phyloP scores from a whole-genome alignment of 2,888 invertebrate genomes.

The Ormyrus rosae region DNA sequence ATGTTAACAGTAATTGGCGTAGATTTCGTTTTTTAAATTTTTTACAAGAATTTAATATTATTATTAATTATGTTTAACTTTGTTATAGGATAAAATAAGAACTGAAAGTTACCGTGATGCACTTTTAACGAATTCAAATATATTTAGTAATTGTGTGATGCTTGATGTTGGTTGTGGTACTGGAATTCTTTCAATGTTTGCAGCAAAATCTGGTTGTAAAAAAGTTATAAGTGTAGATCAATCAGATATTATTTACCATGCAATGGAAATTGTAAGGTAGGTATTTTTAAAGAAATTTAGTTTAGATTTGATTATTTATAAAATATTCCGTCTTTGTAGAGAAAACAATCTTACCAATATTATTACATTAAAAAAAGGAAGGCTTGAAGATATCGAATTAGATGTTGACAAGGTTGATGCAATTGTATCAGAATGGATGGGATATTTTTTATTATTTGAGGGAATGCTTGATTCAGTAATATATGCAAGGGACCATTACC shows the following conservation, averaged over 20 bases:
- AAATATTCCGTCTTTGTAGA: conserved; percentile 70
- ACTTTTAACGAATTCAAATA: conserved; percentile 84
- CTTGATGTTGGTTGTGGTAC: conserved; percentile 99
- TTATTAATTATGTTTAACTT: conserved; percentile 40
- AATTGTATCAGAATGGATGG: conserved; percentile 99
- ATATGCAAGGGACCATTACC: conserved; percentile 89
- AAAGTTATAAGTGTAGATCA: conserved; percentile 96
- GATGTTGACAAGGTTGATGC: conserved; percentile 90
- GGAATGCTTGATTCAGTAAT: conserved; percentile 97
- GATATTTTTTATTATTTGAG: conserved; percentile 96
- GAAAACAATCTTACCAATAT: conserved; percentile 86
- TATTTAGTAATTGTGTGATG: conserved; percentile 86
- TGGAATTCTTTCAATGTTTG: conserved; percentile 98
- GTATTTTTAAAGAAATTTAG: not conserved
- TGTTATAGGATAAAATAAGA: conserved; percentile 84
- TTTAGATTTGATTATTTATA: not conserved
- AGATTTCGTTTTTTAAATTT: conserved; percentile 43
- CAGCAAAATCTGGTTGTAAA: conserved; percentile 94
- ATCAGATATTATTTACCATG: conserved; percentile 96
- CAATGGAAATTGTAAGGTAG: conserved; percentile 94
- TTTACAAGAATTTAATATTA: not conserved
- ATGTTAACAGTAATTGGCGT: conserved; percentile 86
- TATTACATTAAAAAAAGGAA: conserved; percentile 89
- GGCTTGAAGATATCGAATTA: conserved; percentile 88
- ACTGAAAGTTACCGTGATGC: conserved; percentile 93